Evolutionary conservation across 2,888 invertebrate species (phyloP), one percentile per base, ranked within the genome.

Genomic region (Pasiphila rectangulata): DNA sequence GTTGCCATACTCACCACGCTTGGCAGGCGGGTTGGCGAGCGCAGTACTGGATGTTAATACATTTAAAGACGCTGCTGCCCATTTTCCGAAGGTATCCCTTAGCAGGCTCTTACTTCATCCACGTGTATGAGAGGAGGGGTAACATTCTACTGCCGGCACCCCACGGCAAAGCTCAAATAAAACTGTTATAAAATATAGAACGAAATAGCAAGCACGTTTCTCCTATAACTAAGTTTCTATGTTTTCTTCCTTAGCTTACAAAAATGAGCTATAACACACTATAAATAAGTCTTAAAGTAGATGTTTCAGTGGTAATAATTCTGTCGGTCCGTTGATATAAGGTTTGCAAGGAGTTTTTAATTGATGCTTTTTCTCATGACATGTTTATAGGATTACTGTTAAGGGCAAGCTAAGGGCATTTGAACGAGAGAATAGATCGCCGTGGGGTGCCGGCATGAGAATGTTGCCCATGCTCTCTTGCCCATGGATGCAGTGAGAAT

Each of bases 321-420:
- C 44, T 46, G 51, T 49, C 51, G 4, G 30, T 27, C 23, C 21
- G 12, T 30, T 51, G 46, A 54, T 51, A 51, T 47, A 51, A 46
- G 27, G 19, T 16, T 57, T 35, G 39, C 54, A 51, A 60, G 61
- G 56, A 48, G 53, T 69, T 81, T 83, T 82, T 82, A 83, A 83
- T 83, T 81, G 74, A 76, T 71, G 73, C 68, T 79, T 79, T 80
- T 80, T 79, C 77, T 69, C 75, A 67, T 59, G 64, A 65, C 68
- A 67, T 70, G 61, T 77, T 75, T 78, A 77, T 75, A 38, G 30
- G 2, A 3, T n/a, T 38, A 20, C 30, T 36, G 30, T 36, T 37
- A 44, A 35, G 32, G 12, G 23, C n/a, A 32, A 17, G 17, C 19
- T 2, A 25, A n/a, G 12, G 6, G 2, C 1, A 12, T 25, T 25